Percentiles rank a stretch among this genome's conserved stretches.
These are phyloP conservation scores for Jacana jacana DNA, from an alignment of 2,113 vertebrate genomes.

Conservation along the genomic window DNA sequence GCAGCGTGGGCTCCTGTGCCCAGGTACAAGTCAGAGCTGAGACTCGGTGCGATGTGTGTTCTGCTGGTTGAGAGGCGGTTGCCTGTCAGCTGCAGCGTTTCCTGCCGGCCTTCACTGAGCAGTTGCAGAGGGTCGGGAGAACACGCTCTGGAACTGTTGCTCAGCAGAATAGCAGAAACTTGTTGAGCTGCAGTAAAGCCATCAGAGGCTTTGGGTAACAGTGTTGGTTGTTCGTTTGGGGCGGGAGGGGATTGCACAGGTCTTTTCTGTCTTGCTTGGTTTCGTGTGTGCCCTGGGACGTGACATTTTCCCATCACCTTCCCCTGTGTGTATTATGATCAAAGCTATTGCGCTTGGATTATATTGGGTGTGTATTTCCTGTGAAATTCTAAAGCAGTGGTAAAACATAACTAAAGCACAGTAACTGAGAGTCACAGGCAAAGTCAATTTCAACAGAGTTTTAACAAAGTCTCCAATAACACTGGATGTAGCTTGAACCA, in stretches of 20 bases:
- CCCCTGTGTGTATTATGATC: rapidly evolving
- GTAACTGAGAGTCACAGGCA: neutral
- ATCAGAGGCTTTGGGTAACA: neutral
- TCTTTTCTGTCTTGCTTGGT: neutral
- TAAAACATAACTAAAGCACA: neutral
- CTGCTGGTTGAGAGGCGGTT: neutral
- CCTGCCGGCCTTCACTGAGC: neutral
- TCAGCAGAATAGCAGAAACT: neutral
- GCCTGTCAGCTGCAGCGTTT: neutral
- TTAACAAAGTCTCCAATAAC: neutral
- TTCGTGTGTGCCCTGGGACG: neutral
- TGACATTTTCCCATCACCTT: neutral
- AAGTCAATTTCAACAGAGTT: neutral
- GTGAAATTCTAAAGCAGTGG: neutral
- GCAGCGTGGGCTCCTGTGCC: neutral
- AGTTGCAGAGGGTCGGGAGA: neutral
- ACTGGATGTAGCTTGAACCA: neutral
- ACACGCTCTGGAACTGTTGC: neutral
- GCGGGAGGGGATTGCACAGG: neutral
- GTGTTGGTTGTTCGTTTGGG: neutral
- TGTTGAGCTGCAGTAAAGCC: neutral
- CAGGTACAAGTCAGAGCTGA: neutral
- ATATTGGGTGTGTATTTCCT: neutral
- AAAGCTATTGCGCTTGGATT: neutral
- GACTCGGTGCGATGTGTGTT: neutral